Evolutionary conservation across 2,113 vertebrate genomes (phyloP).

Genomic region (Crotalus viridis): DNA sequence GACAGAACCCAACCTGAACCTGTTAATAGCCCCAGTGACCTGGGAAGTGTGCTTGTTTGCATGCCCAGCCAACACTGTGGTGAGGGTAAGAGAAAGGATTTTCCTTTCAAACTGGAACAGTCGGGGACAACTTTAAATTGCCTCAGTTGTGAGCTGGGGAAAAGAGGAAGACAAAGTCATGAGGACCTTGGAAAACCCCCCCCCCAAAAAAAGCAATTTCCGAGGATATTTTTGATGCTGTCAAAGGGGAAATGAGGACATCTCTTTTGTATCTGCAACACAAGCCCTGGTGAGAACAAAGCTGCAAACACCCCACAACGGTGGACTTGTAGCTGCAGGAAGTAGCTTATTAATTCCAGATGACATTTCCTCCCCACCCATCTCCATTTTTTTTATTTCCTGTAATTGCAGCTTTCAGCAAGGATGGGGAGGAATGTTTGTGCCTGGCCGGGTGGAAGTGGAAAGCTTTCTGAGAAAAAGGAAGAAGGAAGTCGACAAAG

Average conservation of each 20-base stretch:
- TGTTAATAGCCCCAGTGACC: neutral
- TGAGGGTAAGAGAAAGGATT: neutral
- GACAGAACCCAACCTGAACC: neutral
- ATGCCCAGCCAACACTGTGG: neutral
- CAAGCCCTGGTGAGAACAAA: neutral
- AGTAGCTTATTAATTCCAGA: slow-evolving; percentile 66
- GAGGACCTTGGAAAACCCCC: neutral
- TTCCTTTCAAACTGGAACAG: neutral
- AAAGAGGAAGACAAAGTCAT: neutral
- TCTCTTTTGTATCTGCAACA: slow-evolving; percentile 13
- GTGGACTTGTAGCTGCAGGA: slow-evolving; percentile 67
- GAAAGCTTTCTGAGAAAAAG: neutral
- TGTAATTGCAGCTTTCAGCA: slow-evolving; percentile 33
- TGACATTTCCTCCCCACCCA: slow-evolving; percentile 46
- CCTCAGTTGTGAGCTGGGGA: neutral
- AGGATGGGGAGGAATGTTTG: neutral
- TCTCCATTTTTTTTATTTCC: slow-evolving; percentile 58
- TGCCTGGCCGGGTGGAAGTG: neutral
- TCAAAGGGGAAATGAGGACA: slow-evolving; percentile 37
- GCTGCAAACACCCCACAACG: slow-evolving; percentile 4
- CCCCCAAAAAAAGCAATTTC: neutral
- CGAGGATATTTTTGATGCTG: neutral
- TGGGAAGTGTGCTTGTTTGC: neutral
- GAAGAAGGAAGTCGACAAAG: neutral
- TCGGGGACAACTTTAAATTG: neutral